Conservation (phyloP, 1,140 invertebrate species). For the Eufriesea mexicana region DNA sequence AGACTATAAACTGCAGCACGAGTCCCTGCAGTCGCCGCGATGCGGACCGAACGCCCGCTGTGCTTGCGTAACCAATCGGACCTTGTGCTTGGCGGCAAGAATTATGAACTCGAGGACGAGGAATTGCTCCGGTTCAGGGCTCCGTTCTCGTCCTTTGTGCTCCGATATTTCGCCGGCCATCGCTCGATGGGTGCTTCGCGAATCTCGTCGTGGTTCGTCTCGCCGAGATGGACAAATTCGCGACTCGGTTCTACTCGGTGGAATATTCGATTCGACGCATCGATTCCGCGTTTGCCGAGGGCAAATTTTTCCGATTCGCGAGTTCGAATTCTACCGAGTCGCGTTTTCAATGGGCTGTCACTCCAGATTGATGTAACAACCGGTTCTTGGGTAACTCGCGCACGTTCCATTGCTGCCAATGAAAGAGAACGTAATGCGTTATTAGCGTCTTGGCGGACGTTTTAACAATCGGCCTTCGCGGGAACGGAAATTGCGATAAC, state of each 20-base stretch:
- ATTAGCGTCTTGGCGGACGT: constrained; percentile 44
- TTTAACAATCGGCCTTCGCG: constrained; percentile 45
- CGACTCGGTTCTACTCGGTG: too few species aligned
- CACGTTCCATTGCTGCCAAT: constrained; percentile 26
- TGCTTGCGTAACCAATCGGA: constrained; percentile 65
- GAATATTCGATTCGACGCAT: too few species aligned
- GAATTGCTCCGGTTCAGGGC: neutral
- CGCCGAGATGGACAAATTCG: too few species aligned
- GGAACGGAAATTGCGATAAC: constrained; percentile 53
- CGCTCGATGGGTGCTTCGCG: too few species aligned
- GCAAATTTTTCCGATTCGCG: neutral
- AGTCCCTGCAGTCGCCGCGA: constrained; percentile 46
- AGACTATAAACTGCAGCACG: constrained; percentile 48
- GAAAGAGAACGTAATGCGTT: constrained; percentile 49
- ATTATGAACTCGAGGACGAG: constrained; percentile 30
- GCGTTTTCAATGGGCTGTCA: constrained; percentile 17
- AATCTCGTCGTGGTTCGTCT: too few species aligned
- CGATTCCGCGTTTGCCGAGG: too few species aligned
- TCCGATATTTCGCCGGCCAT: neutral
- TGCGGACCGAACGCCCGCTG: constrained; percentile 47
- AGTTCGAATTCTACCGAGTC: neutral
- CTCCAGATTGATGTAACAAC: constrained; percentile 43
- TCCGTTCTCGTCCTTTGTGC: neutral
- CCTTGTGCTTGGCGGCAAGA: constrained; percentile 43
- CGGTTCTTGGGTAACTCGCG: constrained; percentile 34